A percentile compares a stretch with the other conserved stretches of the same genome.
Evolutionary conservation across 2,888 invertebrate genomes (phyloP).

Genomic region (Latrodectus elegans): DNA sequence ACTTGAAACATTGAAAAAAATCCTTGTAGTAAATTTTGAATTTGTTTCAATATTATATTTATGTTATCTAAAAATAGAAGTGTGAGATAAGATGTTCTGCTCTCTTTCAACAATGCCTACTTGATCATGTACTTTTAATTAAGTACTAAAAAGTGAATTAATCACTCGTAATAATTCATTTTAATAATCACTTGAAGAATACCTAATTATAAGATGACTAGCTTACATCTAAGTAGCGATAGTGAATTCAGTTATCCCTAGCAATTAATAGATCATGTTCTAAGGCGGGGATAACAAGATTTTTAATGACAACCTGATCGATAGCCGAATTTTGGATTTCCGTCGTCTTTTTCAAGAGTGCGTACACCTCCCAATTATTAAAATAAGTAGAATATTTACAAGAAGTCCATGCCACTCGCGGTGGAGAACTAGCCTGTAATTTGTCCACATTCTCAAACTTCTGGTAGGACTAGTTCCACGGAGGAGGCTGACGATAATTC

Average conservation of each 20-base stretch:
- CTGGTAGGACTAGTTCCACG: not conserved
- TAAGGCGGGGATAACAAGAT: not conserved
- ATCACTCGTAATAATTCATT: not conserved
- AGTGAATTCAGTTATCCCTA: not conserved
- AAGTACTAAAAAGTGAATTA: not conserved
- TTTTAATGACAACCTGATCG: not conserved
- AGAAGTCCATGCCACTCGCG: not conserved
- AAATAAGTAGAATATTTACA: not conserved
- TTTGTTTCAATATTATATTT: no score
- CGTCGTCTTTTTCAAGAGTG: not conserved
- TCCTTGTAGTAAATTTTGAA: no score
- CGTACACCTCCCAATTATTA: not conserved
- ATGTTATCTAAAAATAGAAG: no score
- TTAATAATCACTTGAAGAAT: not conserved
- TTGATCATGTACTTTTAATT: no score
- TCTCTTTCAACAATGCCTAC: no score
- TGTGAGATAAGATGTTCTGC: no score
- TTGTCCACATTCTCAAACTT: constrained; percentile 8
- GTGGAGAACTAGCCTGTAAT: constrained; percentile 7
- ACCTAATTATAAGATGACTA: not conserved
- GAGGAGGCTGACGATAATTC: not conserved
- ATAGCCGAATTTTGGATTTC: not conserved
- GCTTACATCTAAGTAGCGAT: not conserved
- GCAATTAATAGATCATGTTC: not conserved
- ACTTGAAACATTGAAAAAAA: no score